A percentile compares a stretch with the other conserved stretches of the same genome.
Conservation (phyloP, 2,797 vertebrate genomes). For the Karalla daura region DNA sequence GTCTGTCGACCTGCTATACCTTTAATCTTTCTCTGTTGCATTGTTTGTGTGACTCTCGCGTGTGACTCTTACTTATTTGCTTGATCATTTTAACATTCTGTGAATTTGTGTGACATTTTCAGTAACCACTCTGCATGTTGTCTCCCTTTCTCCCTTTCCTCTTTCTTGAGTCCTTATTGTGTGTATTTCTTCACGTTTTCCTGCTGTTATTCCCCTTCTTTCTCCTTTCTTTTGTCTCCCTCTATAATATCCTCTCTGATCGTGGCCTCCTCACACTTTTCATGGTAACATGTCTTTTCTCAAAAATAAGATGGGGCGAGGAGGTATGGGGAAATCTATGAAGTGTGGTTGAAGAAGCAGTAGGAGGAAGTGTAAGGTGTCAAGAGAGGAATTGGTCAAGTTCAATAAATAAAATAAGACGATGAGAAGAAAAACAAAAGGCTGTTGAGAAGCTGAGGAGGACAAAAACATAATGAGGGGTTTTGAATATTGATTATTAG, state of each 20-base stretch:
- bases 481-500: too few relatives aligned
- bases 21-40: too few relatives aligned
- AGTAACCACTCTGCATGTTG: background rate
- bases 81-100: background rate
- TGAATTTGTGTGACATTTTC: background rate
- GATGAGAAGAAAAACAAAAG: background rate
- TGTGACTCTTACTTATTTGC: constrained; percentile 1
- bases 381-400: background rate
- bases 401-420: background rate
- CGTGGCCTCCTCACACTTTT: background rate
- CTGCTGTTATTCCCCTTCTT: background rate
- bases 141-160: background rate
- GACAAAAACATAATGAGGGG: background rate
- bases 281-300: background rate
- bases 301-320: background rate
- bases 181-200: background rate
- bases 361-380: too few relatives aligned
- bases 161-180: background rate
- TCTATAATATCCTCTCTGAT: too few relatives aligned
- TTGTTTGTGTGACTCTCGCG: background rate
- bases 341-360: background rate
- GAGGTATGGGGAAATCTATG: too few relatives aligned
- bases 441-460: background rate
- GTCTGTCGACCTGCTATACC: too few relatives aligned
- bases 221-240: background rate